Evolutionary conservation across 2,888 invertebrate species (phyloP).

Genomic region (Chelonus formosanus): DNA sequence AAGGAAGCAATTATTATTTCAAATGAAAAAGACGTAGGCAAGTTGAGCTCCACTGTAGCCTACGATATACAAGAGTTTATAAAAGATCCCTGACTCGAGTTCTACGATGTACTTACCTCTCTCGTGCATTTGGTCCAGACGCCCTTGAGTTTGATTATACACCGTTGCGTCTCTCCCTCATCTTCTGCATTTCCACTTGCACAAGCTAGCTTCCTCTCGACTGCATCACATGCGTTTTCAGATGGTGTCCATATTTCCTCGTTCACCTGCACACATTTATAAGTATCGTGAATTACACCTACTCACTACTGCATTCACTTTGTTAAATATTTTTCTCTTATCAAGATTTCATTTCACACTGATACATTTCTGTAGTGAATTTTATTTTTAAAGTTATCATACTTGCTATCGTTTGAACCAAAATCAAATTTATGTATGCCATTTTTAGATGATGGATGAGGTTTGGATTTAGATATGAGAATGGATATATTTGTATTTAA

Average conservation of each 20-base stretch:
- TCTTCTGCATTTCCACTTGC: conserved; percentile 34
- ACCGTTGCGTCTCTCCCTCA: conserved; percentile 39
- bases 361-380: too few relatives aligned
- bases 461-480: too few relatives aligned
- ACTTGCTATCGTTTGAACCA: too few relatives aligned
- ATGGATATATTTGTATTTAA: too few relatives aligned
- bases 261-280: background rate
- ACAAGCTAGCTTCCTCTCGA: background rate
- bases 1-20: too few relatives aligned
- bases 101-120: conserved; percentile 33
- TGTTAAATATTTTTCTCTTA: too few relatives aligned
- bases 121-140: conserved; percentile 52
- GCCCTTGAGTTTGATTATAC: conserved; percentile 61
- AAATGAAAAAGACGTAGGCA: conserved; percentile 2
- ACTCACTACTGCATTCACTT: too few relatives aligned
- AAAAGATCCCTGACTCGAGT: conserved; percentile 35
- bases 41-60: conserved; percentile 39
- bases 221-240: conserved; percentile 16
- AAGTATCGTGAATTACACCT: background rate
- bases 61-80: conserved; percentile 27
- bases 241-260: background rate
- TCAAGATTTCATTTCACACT: too few relatives aligned
- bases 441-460: too few relatives aligned
- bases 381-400: too few relatives aligned
- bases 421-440: too few relatives aligned